Conservation (phyloP, 2,797 vertebrate genomes). For the Melanotaenia maccullochi region DNA sequence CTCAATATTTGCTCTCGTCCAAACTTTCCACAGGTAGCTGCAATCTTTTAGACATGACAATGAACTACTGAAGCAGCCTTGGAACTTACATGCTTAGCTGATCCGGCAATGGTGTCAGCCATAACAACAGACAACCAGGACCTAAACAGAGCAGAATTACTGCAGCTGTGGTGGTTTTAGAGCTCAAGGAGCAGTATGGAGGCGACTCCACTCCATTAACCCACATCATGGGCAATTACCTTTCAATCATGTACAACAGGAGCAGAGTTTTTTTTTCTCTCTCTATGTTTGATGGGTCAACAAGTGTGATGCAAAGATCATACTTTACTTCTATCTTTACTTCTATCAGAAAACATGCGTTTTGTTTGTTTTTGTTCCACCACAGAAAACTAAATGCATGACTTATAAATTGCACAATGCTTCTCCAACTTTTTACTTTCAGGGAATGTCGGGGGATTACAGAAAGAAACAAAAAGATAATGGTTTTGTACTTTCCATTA, state of each 20-base stretch:
- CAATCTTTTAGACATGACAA: conserved; percentile 17
- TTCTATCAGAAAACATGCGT: conserved; percentile 28
- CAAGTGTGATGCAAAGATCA: conserved; percentile 17
- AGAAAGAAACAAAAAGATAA: conserved; percentile 16
- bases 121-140: conserved; percentile 24
- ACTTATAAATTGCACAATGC: not conserved
- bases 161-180: conserved; percentile 15
- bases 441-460: conserved; percentile 13
- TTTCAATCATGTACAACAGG: conserved; percentile 41
- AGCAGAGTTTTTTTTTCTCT: conserved; percentile 27
- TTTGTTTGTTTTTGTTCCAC: not conserved
- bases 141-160: conserved; percentile 18
- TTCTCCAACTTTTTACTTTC: conserved; percentile 4
- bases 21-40: not conserved
- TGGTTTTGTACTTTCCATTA: conserved; percentile 11
- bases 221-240: conserved; percentile 63
- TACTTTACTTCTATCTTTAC: too few relatives aligned
- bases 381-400: not conserved
- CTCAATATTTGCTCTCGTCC: not conserved
- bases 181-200: conserved; percentile 51
- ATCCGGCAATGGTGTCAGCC: not conserved
- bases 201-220: conserved; percentile 56
- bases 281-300: conserved; percentile 22
- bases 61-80: conserved; percentile 17
- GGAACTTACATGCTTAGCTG: not conserved